Base-by-base conservation (phyloP, 2,113 vertebrate species). In the Macroglossus sobrinus region DNA sequence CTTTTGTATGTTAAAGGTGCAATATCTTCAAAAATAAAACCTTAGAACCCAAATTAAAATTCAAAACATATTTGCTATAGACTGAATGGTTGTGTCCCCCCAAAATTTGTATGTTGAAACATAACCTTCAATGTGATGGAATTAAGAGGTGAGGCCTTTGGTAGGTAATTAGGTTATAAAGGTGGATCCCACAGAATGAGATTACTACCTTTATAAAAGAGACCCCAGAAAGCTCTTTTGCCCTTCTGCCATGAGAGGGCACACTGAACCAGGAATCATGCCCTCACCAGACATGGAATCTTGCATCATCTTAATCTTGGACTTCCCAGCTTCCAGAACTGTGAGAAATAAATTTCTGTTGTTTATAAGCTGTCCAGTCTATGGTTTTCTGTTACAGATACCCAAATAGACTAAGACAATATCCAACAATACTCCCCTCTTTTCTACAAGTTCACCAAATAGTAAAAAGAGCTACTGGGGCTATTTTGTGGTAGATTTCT, bases 31-130 rank as follows among this genome's bases (percentile, higher is more conserved):
- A 90, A 93, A 89, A n/a, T 50, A 30, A 84, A 87, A 40, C 9
- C 61, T 75, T 57, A 95, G 66, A 55, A 90, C 5, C 18, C 68
- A 90, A 76, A 93, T 10, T 88, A 93, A 95, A 81, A 91, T 19
- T 55, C 15, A 53, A 61, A 97, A 92, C 5, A 22, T 15, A 64
- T 55, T 72, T 94, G 12, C 45, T 64, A 18, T 35, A 81, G 35
- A 74, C 22, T 74, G 24, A 93, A 40, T 71, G 40, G 61, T 61
- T 38, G 19, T 71, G 64, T 53, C 18, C 4, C 6, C 26, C 10
- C 8, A 1, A 50, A 80, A 55, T 88, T 5, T 38, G 26, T 88
- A 72, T 12, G 35, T 72, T 72, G 76, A 89, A 81, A 88, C 43
- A 43, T 72, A 81, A 40, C 38, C 28, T 8, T 19, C 57, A 82